Evolutionary conservation across 2,888 invertebrate genomes (phyloP).

Genomic region (Troides oblongomaculatus): DNA sequence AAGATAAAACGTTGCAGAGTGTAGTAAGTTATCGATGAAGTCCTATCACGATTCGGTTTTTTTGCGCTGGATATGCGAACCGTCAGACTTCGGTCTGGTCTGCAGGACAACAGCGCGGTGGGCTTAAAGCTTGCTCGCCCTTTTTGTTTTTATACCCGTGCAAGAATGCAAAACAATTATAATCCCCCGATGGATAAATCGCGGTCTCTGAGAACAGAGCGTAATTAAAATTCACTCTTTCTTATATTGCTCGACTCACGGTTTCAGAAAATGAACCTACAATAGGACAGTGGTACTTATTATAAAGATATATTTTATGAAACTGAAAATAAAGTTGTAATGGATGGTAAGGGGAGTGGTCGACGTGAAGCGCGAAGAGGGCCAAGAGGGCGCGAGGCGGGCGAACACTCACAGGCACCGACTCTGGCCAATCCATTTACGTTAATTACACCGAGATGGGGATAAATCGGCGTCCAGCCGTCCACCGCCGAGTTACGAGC

Average conservation of each 20-base stretch:
- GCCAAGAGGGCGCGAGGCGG: constrained; percentile 44
- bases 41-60: constrained; percentile 63
- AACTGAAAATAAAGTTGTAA: constrained; percentile 38
- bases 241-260: constrained; percentile 63
- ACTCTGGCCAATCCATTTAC: constrained; percentile 77
- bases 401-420: constrained; percentile 60
- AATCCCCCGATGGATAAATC: constrained; percentile 73
- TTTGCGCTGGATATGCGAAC: constrained; percentile 73
- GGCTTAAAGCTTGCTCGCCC: constrained; percentile 62
- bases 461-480: constrained; percentile 79
- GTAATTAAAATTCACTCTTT: constrained; percentile 65
- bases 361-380: constrained; percentile 46
- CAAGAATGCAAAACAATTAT: constrained; percentile 80
- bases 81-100: constrained; percentile 76
- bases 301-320: constrained; percentile 26
- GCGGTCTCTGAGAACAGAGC: constrained; percentile 63
- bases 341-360: constrained; percentile 35
- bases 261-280: constrained; percentile 59
- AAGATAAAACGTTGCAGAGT: constrained; percentile 9
- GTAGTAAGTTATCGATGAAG: constrained; percentile 21
- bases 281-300: constrained; percentile 58
- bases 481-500: constrained; percentile 79
- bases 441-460: constrained; percentile 78
- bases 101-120: constrained; percentile 66
- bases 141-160: constrained; percentile 77